Evolutionary conservation across 2,113 vertebrate species (phyloP), one percentile per base, ranked within the genome.

Genomic region (Pseudorhombus dupliciocellatus): DNA sequence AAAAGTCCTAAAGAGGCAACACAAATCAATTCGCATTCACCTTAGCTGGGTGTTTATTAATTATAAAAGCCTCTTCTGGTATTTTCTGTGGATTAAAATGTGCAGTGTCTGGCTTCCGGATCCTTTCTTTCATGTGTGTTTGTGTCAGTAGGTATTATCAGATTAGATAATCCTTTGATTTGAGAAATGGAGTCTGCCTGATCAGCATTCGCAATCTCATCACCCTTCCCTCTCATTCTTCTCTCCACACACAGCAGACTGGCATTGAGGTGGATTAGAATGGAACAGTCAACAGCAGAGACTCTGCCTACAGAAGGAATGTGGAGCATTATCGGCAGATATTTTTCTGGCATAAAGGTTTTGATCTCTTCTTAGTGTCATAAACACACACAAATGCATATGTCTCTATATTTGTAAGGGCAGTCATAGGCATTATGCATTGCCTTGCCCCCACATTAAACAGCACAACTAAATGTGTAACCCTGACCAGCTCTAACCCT

Each of bases 121-220:
- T 62, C 40, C 40, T 70, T 75, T 73, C 61, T 48, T 80, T 75
- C 57, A 60, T 70, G 53, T 66, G 60, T 75, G 69, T 79, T 75
- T 66, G 31, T 80, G 76, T 88, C 79, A 69, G 12, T 58, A 65
- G 60, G 81, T 78, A 87, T 90, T 74, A 87, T 87, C 83, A 83
- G 59, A 84, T 80, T 70, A 86, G 79, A 87, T 81, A 75, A 77
- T 73, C 85, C 81, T 84, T 74, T 78, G 81, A 86, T 87, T 87
- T 75, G 34, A 72, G 37, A 74, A 81, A 80, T 18, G 63, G 52
- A 58, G 48, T 51, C 75, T 79, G 84, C 71, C 22, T 64, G 56
- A 88, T 88, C 84, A 83, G 83, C 88, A 76, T 76, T 67, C 53
- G 76, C 66, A 72, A 71, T 84, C 67, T 75, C 53, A 22, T 76